Percentiles rank a stretch among this genome's conserved stretches.
These are phyloP conservation scores for Palythoa caribaeorum DNA, from an alignment of 92 coral and sea anemone genomes.

Conservation along the genomic window DNA sequence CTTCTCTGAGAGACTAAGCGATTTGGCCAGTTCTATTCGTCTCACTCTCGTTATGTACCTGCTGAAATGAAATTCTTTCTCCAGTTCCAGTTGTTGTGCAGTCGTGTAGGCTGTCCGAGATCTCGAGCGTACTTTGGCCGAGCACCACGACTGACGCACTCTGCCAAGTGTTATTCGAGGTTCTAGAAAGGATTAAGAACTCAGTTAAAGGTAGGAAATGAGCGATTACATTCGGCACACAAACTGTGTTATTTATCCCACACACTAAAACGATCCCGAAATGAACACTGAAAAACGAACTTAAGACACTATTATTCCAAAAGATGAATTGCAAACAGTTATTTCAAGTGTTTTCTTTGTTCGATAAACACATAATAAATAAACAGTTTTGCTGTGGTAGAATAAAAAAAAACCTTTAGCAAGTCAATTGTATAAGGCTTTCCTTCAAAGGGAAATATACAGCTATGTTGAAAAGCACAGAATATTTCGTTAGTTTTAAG, in stretches of 20 bases:
- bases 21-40: conserved; percentile 78
- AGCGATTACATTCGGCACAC: background rate
- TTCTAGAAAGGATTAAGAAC: conserved; percentile 2
- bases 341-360: background rate
- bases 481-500: background rate
- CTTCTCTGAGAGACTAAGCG: conserved; percentile 84
- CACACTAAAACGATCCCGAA: background rate
- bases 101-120: conserved; percentile 85
- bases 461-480: background rate
- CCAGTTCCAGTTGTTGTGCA: conserved; percentile 85
- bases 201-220: background rate
- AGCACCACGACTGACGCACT: conserved; percentile 79
- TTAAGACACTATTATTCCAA: too few relatives aligned
- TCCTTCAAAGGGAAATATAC: background rate
- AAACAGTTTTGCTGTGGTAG: background rate
- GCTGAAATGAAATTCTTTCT: conserved; percentile 85
- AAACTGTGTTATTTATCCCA: background rate
- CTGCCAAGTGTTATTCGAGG: conserved; percentile 50
- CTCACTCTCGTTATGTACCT: conserved; percentile 84
- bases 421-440: background rate
- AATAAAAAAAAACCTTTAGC: background rate
- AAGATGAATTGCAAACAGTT: too few relatives aligned
- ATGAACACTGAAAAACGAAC: too few relatives aligned
- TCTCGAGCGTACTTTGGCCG: conserved; percentile 86
- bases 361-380: too few relatives aligned